phyloP scores from a whole-genome alignment of 92 coral and sea anemone species.

The Porites cylindrica region DNA sequence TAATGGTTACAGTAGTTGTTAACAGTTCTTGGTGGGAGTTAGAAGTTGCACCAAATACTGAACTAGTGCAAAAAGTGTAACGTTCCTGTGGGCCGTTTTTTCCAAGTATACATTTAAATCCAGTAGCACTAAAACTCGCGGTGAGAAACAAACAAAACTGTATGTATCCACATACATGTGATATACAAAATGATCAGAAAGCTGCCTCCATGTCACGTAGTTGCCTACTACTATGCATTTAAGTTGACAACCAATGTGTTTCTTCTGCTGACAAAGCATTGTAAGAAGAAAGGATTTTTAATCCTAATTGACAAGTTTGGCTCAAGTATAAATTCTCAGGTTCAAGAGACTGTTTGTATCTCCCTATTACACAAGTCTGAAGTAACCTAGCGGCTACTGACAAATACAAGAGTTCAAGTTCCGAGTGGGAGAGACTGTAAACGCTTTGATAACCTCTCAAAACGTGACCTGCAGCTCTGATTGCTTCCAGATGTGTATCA shows the following conservation, averaged over 20 bases:
- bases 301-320: background rate
- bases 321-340: slow-evolving; percentile 69
- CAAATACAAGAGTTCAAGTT: slow-evolving; percentile 54
- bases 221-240: too few relatives aligned
- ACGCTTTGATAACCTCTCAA: slow-evolving; percentile 71
- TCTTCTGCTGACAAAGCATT: slow-evolving; percentile 21
- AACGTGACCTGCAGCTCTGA: slow-evolving; percentile 45
- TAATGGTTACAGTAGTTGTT: too few relatives aligned
- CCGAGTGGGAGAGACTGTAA: slow-evolving; percentile 35
- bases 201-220: too few relatives aligned
- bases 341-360: slow-evolving; percentile 52
- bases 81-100: too few relatives aligned
- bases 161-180: too few relatives aligned
- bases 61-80: too few relatives aligned
- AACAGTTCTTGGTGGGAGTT: too few relatives aligned
- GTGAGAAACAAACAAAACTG: too few relatives aligned
- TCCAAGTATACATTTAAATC: too few relatives aligned
- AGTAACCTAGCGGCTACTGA: slow-evolving; percentile 70
- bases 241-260: slow-evolving; percentile 36
- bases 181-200: too few relatives aligned
- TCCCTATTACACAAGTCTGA: slow-evolving; percentile 55
- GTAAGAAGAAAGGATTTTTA: slow-evolving; percentile 38
- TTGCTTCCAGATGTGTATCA: slow-evolving; percentile 19
- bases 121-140: too few relatives aligned
- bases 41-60: too few relatives aligned